phyloP scores from a whole-genome alignment of 2,113 vertebrate species.

The Phodopus roborovskii region DNA sequence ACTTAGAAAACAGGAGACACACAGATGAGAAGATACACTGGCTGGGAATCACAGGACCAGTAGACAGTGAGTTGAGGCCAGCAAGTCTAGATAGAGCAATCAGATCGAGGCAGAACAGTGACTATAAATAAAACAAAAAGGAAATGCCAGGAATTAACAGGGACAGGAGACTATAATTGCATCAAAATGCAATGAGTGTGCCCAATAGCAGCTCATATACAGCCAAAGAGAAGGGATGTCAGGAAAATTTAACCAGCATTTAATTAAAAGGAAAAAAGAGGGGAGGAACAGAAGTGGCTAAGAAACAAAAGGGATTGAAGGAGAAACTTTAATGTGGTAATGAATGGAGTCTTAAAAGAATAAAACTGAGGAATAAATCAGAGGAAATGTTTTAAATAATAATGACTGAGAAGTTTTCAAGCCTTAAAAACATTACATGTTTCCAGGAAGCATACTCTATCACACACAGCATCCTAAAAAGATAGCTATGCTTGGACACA shows the following conservation, averaged over 20 bases:
- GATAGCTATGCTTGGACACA: neutral
- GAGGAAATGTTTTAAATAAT: conserved; percentile 26
- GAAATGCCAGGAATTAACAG: neutral
- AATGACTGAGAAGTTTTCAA: neutral
- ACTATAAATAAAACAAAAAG: neutral
- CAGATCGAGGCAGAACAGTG: neutral
- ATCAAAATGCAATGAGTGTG: neutral
- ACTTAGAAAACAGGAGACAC: neutral
- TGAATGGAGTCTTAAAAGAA: neutral
- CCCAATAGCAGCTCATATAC: neutral
- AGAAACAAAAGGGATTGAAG: neutral
- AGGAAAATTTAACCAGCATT: neutral
- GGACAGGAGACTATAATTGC: neutral
- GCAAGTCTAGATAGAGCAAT: neutral
- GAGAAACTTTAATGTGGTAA: neutral
- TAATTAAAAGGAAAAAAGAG: neutral
- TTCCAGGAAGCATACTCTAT: neutral
- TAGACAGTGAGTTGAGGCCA: neutral
- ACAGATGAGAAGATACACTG: neutral
- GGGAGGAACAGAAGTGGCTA: neutral
- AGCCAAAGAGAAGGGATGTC: neutral
- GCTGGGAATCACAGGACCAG: neutral
- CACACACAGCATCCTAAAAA: neutral
- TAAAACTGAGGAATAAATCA: neutral
- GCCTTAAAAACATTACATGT: neutral